Percentiles rank a stretch among this genome's conserved stretches.
phyloP scores from a whole-genome alignment of 2,797 vertebrate genomes.

The Knipowitschia caucasica region DNA sequence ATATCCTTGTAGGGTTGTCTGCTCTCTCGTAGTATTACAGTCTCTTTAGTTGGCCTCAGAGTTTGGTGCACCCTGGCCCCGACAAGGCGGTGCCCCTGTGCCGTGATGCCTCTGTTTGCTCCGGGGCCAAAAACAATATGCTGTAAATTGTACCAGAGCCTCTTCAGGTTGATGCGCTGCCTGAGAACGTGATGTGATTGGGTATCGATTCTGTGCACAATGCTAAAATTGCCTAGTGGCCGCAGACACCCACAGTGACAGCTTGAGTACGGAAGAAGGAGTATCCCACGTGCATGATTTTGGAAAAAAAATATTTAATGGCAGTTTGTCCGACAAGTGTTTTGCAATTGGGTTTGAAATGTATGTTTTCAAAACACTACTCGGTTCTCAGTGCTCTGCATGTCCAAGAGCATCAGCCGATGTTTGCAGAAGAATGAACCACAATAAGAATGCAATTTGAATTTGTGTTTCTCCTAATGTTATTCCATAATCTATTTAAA shows the following conservation, averaged over 20 bases:
- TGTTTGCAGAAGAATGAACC: not conserved
- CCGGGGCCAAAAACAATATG: slow-evolving; percentile 79
- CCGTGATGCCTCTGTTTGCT: slow-evolving; percentile 74
- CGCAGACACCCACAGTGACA: slow-evolving; percentile 76
- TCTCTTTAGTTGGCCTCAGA: slow-evolving; percentile 48
- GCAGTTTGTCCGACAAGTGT: not conserved
- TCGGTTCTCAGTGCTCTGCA: not conserved
- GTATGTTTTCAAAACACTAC: not conserved
- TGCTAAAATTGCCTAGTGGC: slow-evolving; percentile 83
- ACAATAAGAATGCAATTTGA: not conserved
- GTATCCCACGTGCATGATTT: not conserved
- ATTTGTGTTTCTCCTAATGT: not conserved
- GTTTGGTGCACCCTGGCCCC: slow-evolving; percentile 62
- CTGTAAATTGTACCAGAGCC: slow-evolving; percentile 75
- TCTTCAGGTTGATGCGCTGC: slow-evolving; percentile 74
- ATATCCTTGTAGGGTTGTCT: too few species aligned
- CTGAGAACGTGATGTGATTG: slow-evolving; percentile 79
- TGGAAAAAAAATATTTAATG: not conserved
- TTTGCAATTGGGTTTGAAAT: not conserved
- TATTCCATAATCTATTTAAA: too few species aligned
- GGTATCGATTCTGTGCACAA: slow-evolving; percentile 80
- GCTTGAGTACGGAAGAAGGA: slow-evolving; percentile 66
- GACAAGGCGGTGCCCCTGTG: slow-evolving; percentile 67
- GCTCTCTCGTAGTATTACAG: too few species aligned
- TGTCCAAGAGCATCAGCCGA: not conserved